Evolutionary conservation across 1,140 invertebrate species (phyloP).

Genomic region (Macrostomum lignano): DNA sequence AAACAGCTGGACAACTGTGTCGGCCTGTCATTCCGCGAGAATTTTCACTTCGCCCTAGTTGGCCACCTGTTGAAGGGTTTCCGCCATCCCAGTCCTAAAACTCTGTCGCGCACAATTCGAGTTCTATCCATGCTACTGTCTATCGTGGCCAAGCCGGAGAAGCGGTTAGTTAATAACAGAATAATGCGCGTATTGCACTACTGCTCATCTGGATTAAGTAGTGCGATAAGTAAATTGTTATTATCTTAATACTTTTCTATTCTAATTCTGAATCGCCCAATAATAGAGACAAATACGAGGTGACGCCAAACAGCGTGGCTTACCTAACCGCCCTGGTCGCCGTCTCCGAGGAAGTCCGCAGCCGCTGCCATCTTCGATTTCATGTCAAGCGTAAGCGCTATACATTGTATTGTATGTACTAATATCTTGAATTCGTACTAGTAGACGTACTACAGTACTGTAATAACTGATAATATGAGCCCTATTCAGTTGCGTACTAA

Average conservation of each 20-base stretch:
- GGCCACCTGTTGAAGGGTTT: slow-evolving; percentile 84
- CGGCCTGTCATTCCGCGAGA: slow-evolving; percentile 51
- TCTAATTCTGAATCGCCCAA: not conserved
- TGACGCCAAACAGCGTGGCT: slow-evolving; percentile 59
- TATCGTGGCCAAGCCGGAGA: slow-evolving; percentile 45
- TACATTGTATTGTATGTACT: too few relatives aligned
- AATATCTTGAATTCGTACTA: too few relatives aligned
- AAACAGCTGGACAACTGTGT: slow-evolving; percentile 82
- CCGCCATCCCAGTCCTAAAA: slow-evolving; percentile 60
- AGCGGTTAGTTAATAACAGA: slow-evolving; percentile 1
- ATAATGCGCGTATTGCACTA: too few relatives aligned
- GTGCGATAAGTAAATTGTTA: too few relatives aligned
- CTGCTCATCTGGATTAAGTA: too few relatives aligned
- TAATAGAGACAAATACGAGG: slow-evolving; percentile 56
- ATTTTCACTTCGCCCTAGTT: slow-evolving; percentile 87
- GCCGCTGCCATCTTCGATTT: slow-evolving; percentile 66
- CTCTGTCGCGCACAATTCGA: slow-evolving; percentile 59
- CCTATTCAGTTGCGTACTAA: too few relatives aligned
- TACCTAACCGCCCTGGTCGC: slow-evolving; percentile 73
- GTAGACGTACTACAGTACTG: too few relatives aligned
- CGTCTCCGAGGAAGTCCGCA: slow-evolving; percentile 77
- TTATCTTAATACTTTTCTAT: not conserved
- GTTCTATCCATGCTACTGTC: slow-evolving; percentile 61
- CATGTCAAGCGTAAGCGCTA: too few relatives aligned
- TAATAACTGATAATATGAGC: too few relatives aligned